A percentile compares a stretch with the other conserved stretches of the same genome.
phyloP scores from a whole-genome alignment of 2,888 invertebrate species.

The Opisthograptis luteolata region DNA sequence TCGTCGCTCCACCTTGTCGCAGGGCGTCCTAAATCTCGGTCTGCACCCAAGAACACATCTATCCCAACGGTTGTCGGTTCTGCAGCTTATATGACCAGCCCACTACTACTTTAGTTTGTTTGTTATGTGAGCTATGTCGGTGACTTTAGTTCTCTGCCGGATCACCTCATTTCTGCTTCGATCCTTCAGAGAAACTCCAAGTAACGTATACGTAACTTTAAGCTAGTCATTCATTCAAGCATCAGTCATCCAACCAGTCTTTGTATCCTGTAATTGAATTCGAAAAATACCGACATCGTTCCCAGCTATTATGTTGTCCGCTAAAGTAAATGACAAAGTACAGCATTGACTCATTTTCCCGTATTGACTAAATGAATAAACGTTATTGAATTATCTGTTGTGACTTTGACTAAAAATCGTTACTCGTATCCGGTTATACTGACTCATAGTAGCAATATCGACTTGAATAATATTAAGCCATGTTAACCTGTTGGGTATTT shows the following conservation, averaged over 20 bases:
- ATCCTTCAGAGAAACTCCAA: too few species aligned
- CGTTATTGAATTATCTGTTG: slow-evolving; percentile 1
- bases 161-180: too few species aligned
- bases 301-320: background rate
- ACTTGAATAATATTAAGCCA: slow-evolving; percentile 30
- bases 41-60: too few species aligned
- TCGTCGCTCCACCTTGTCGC: too few species aligned
- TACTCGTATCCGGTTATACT: slow-evolving; percentile 20
- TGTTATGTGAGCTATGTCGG: too few species aligned
- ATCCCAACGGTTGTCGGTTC: too few species aligned
- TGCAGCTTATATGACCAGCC: too few species aligned
- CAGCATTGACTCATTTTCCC: slow-evolving; percentile 6
- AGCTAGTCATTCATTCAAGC: too few species aligned
- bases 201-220: too few species aligned
- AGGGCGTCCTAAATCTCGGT: too few species aligned
- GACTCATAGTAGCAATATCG: slow-evolving; percentile 30
- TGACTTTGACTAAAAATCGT: slow-evolving; percentile 18
- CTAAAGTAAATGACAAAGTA: background rate
- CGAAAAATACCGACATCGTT: background rate
- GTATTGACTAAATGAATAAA: background rate
- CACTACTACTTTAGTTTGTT: too few species aligned
- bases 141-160: too few species aligned
- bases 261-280: background rate
- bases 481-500: slow-evolving; percentile 4
- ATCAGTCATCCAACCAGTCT: background rate